These are phyloP conservation scores for Eufriesea mexicana DNA, from an alignment of 1,140 invertebrate genomes.

Conservation along the genomic window DNA sequence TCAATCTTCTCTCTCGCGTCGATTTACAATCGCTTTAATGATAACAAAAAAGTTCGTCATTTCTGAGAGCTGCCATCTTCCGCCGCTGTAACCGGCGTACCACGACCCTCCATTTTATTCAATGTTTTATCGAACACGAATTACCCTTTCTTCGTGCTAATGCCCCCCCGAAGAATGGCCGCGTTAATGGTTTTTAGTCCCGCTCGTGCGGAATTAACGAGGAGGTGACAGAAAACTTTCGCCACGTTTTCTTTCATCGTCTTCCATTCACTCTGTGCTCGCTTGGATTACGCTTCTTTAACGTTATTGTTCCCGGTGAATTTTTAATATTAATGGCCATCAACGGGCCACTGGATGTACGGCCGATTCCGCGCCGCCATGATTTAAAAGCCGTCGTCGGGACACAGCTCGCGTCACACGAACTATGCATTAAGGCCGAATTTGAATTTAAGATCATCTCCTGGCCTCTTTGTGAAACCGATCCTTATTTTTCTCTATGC, in stretches of 20 bases:
- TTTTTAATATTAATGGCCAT: constrained; percentile 50
- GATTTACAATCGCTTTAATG: background rate
- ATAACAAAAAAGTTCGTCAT: background rate
- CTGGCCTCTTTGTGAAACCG: constrained; percentile 8
- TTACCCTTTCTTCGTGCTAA: constrained; percentile 32
- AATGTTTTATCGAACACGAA: constrained; percentile 47
- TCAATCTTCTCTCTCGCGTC: too few relatives aligned
- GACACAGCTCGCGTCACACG: background rate
- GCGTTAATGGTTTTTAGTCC: constrained; percentile 41
- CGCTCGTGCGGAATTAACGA: constrained; percentile 47
- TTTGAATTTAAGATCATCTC: constrained; percentile 42
- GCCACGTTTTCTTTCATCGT: constrained; percentile 26
- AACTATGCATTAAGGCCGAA: constrained; percentile 31
- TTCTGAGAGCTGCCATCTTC: background rate
- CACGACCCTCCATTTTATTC: constrained; percentile 7
- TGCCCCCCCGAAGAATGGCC: constrained; percentile 29
- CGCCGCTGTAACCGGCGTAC: background rate
- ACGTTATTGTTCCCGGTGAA: constrained; percentile 35
- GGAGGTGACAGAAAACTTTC: constrained; percentile 41
- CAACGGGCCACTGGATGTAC: background rate
- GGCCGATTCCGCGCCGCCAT: background rate
- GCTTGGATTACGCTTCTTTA: constrained; percentile 18
- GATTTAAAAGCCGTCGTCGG: constrained; percentile 26
- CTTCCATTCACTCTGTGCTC: constrained; percentile 13
- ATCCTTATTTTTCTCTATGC: constrained; percentile 40